phyloP scores from a whole-genome alignment of 1,140 invertebrate genomes.

The Vanessa atalanta region DNA sequence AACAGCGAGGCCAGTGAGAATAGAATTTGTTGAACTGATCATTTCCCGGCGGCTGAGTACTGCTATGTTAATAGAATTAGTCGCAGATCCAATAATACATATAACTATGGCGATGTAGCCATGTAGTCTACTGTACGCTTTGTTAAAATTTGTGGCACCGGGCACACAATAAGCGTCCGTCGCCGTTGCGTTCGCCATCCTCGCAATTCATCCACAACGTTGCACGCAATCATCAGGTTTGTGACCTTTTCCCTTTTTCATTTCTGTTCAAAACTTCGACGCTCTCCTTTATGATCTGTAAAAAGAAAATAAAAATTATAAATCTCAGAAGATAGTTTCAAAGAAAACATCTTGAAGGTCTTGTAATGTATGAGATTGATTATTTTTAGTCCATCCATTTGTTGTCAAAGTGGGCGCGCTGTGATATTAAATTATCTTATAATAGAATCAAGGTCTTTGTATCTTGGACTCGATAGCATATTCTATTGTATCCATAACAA shows the following conservation, averaged over 20 bases:
- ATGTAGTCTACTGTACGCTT: constrained; percentile 73
- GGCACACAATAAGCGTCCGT: constrained; percentile 75
- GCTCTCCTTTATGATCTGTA: constrained; percentile 34
- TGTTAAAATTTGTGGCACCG: constrained; percentile 74
- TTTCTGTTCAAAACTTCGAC: constrained; percentile 17
- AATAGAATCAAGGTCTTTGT: constrained; percentile 31
- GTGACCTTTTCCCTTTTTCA: constrained; percentile 8
- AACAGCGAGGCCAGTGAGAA: constrained; percentile 93
- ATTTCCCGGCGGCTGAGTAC: constrained; percentile 95
- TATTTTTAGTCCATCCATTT: constrained; percentile 15
- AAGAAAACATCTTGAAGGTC: neutral
- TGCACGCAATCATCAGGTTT: constrained; percentile 53
- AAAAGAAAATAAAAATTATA: constrained; percentile 30
- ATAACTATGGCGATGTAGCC: constrained; percentile 83
- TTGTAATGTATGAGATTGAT: neutral
- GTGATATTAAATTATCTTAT: constrained; percentile 24
- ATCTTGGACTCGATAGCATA: constrained; percentile 8
- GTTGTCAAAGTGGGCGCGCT: constrained; percentile 3
- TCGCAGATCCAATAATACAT: constrained; percentile 94
- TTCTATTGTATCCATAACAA: constrained; percentile 11
- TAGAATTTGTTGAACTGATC: constrained; percentile 91
- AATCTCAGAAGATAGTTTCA: neutral
- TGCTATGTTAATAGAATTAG: constrained; percentile 96
- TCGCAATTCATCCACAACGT: constrained; percentile 41
- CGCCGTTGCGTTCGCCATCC: constrained; percentile 67